phyloP scores from a whole-genome alignment of 2,113 vertebrate species.

The Phyllostomus discolor region DNA sequence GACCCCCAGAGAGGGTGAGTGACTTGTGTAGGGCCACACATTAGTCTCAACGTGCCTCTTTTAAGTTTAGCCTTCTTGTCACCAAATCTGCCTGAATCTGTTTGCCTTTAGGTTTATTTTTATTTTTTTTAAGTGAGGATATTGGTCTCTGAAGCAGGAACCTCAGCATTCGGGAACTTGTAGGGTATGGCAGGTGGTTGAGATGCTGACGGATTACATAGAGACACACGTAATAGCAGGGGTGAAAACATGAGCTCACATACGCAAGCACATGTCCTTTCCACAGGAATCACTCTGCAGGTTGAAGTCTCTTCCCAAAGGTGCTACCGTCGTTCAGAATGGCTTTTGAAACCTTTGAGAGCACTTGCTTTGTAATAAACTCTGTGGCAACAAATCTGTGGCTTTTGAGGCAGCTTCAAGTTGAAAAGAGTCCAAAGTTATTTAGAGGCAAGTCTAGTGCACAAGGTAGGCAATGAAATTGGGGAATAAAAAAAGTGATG shows the following conservation, averaged over 20 bases:
- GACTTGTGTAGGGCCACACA: not conserved
- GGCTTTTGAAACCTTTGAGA: not conserved
- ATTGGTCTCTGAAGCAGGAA: not conserved
- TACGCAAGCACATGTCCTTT: fast-evolving
- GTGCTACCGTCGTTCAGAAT: not conserved
- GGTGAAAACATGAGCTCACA: not conserved
- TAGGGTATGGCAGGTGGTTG: not conserved
- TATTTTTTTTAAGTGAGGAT: not conserved
- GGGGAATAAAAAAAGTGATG: not conserved
- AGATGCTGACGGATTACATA: fast-evolving
- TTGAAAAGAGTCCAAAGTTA: not conserved
- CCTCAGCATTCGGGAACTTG: not conserved
- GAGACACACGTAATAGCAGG: not conserved
- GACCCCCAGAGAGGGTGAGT: not conserved
- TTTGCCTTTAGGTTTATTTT: not conserved
- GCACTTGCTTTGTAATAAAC: not conserved
- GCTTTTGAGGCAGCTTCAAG: not conserved
- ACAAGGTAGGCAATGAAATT: too few species aligned
- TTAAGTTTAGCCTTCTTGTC: not conserved
- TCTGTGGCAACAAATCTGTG: not conserved
- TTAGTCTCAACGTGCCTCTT: not conserved
- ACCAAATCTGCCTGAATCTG: not conserved
- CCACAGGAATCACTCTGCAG: fast-evolving
- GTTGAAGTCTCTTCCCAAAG: not conserved
- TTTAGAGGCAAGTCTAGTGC: not conserved